Evolutionary conservation across 2,888 invertebrate genomes (phyloP), one percentile per base, ranked within the genome.

Genomic region (Aplocera efformata): DNA sequence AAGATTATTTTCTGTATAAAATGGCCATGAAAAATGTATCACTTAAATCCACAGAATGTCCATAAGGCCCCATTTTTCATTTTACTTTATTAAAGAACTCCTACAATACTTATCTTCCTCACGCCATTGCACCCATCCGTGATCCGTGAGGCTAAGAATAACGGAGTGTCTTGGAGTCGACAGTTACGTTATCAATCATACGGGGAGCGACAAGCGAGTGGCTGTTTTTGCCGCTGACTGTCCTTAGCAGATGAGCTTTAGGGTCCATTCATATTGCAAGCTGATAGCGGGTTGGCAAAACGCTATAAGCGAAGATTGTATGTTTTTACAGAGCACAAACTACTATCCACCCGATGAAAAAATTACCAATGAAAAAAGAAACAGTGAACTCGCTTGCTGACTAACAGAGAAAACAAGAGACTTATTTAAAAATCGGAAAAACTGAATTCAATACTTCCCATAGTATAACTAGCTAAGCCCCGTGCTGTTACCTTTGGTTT

Each of bases 121-220:
- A 32, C 37, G 32, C 39, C 36, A 26, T 40, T 24, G 40, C 50
- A 36, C 45, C 55, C 59, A 55, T 62, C 63, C 28, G 51, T 48
- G 61, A 63, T 58, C 56, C 37, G 33, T 34, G 33, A 41, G 56
- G 56, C 58, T 62, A 62, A 71, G 64, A 67, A 65, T 68, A 67
- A 58, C 58, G 50, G 58, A 64, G 60, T 63, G 60, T 63, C 53
- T 50, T 57, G 42, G 43, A 62, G 66, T 62, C 62, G 57, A 58
- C 61, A 62, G 55, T 53, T 44, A 49, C 50, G 58, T 59, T 53
- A 79, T 79, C 74, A 75, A 79, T 79, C 79, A 79, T 77, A 51
- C 32, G 53, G 51, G 45, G 60, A 64, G 62, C 56, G 68, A 67
- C 69, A 67, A 56, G 56, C 54, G 58, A 72, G 67, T 66, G 70